phyloP scores from a whole-genome alignment of 2,888 invertebrate species.

The Lasioglossum oenotherae region DNA sequence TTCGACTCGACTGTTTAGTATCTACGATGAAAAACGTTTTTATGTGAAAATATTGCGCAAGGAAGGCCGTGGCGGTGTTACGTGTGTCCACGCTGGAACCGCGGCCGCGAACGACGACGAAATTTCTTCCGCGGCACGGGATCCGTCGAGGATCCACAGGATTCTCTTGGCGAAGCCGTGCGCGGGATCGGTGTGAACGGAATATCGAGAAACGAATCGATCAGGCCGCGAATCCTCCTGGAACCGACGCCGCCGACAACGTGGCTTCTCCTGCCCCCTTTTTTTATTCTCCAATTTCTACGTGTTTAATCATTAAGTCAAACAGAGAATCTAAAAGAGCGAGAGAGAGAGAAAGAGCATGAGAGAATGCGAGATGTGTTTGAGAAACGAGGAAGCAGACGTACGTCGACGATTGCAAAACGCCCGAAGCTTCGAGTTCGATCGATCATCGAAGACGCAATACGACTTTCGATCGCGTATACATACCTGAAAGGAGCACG shows the following conservation, averaged over 20 bases:
- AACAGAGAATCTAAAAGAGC: slow-evolving; percentile 30
- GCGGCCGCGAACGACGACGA: slow-evolving; percentile 18
- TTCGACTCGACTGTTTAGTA: slow-evolving; percentile 80
- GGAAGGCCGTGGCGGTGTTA: slow-evolving; percentile 60
- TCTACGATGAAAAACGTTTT: slow-evolving; percentile 74
- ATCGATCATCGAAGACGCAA: slow-evolving; percentile 64
- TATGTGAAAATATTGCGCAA: slow-evolving; percentile 75
- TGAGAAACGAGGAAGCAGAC: not conserved
- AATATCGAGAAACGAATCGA: not conserved
- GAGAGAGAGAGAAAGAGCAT: not conserved
- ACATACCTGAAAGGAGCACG: slow-evolving; percentile 74
- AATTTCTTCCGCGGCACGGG: not conserved
- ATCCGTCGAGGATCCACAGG: not conserved
- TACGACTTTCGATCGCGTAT: slow-evolving; percentile 77
- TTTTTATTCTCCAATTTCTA: slow-evolving; percentile 82
- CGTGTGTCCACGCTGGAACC: slow-evolving; percentile 40
- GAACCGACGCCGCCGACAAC: slow-evolving; percentile 57
- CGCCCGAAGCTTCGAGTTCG: slow-evolving; percentile 60
- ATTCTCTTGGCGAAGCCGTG: not conserved
- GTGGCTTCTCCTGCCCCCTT: slow-evolving; percentile 70
- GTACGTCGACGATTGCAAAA: slow-evolving; percentile 10
- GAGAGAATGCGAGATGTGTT: not conserved
- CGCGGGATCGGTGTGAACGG: not conserved
- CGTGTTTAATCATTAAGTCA: slow-evolving; percentile 79
- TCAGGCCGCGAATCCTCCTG: slow-evolving; percentile 42